Evolutionary conservation across 2,888 invertebrate genomes (phyloP), one percentile per base, ranked within the genome.

Genomic region (Eilema sororculum): DNA sequence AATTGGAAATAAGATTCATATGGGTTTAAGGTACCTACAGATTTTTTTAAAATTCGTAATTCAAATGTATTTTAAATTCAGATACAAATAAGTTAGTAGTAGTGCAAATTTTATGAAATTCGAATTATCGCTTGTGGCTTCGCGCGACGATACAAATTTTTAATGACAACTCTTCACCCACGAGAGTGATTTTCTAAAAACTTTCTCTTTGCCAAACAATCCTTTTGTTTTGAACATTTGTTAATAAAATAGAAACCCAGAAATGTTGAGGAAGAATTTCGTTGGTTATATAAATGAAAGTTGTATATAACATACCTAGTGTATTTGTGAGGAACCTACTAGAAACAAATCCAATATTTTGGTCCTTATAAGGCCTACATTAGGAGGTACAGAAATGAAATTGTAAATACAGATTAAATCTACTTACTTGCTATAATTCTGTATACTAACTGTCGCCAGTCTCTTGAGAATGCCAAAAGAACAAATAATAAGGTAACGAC

Each of bases 81-180:
- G 52, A n/a, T 4, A 20, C 20, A n/a, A n/a, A n/a, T n/a, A n/a
- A 52, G 52, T n/a, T 8, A 3, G n/a, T 52, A 9, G 52, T 52
- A n/a, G 52, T 52, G 52, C 52, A n/a, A n/a, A n/a, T 52, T 52
- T 52, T n/a, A 52, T 52, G 52, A 8, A 52, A 52, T n/a, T 52
- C 52, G 8, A 52, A 9, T 2, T n/a, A 52, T 52, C n/a, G 52
- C 52, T 52, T 52, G 52, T 52, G 52, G 52, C n/a, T 52, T 52
- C n/a, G 8, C 52, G 20, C n/a, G 20, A 8, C 52, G n/a, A 8
- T n/a, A n/a, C n/a, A 52, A 52, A n/a, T 52, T 52, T n/a, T 52
- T n/a, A 52, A 52, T 52, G n/a, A 52, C 52, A 52, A 52, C 52
- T n/a, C 8, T n/a, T 52, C n/a, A 52, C 52, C 52, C 52, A 52